A percentile compares a stretch with the other conserved stretches of the same genome.
Evolutionary conservation across 2,888 invertebrate species (phyloP).

Genomic region (Strigamia crassipes): DNA sequence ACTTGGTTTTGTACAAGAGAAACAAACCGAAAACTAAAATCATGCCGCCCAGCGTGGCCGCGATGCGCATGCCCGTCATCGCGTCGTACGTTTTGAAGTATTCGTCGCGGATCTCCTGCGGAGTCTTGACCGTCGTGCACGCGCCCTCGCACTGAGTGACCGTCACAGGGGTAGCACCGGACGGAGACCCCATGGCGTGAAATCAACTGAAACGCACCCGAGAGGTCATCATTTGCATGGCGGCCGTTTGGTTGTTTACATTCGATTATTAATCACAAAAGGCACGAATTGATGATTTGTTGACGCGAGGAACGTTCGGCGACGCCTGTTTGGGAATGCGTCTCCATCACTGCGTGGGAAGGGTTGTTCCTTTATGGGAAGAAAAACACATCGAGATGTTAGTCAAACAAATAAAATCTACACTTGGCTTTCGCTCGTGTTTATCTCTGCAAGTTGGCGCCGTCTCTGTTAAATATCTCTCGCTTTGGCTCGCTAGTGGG

Average conservation of each 20-base stretch:
- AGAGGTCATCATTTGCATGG: neutral
- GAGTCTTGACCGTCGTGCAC: slow-evolving; percentile 39
- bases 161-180: neutral
- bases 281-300: neutral
- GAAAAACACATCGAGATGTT: slow-evolving; percentile 30
- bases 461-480: neutral
- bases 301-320: no score
- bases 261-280: slow-evolving; percentile 10
- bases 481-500: neutral
- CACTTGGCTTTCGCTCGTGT: neutral
- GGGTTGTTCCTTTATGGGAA: slow-evolving; percentile 23
- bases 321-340: no score
- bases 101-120: slow-evolving; percentile 47
- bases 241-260: no score
- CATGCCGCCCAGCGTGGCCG: slow-evolving; percentile 87
- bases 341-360: slow-evolving; percentile 14
- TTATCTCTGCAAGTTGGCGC: neutral
- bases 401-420: slow-evolving; percentile 20
- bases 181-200: slow-evolving; percentile 12
- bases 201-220: slow-evolving; percentile 1
- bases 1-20: slow-evolving; percentile 85
- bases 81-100: slow-evolving; percentile 90
- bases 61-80: slow-evolving; percentile 91
- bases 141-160: neutral
- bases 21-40: slow-evolving; percentile 89